phyloP scores from a whole-genome alignment of 2,888 invertebrate species.

The Pasiphila rectangulata region DNA sequence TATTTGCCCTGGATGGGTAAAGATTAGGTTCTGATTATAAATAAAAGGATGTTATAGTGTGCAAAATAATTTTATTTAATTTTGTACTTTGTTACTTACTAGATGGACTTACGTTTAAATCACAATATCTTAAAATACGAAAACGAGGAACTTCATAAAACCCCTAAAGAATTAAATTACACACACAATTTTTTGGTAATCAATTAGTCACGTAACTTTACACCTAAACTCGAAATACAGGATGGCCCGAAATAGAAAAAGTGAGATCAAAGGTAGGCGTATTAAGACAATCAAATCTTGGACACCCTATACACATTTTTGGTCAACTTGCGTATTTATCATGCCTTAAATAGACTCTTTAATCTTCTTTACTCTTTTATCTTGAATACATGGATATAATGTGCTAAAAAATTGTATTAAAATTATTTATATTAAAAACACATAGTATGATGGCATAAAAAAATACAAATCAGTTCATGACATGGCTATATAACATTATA shows the following conservation, averaged over 20 bases:
- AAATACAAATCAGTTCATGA: no score
- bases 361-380: no score
- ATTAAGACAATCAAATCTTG: not conserved
- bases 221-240: not conserved
- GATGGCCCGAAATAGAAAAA: not conserved
- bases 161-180: conserved; percentile 22
- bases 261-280: not conserved
- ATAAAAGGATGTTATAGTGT: conserved; percentile 32
- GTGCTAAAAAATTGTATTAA: no score
- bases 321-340: not conserved
- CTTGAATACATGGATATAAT: no score
- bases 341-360: not conserved
- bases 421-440: no score
- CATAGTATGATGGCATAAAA: no score
- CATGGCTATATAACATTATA: no score
- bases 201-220: conserved; percentile 3
- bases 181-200: conserved; percentile 9
- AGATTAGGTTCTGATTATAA: not conserved
- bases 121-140: conserved; percentile 59
- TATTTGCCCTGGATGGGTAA: no score
- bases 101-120: conserved; percentile 52
- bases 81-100: conserved; percentile 54
- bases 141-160: conserved; percentile 57
- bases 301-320: not conserved
- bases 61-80: conserved; percentile 59